Base-by-base conservation (phyloP, 2,797 vertebrate genomes). In the Tokudaia muenninki region DNA sequence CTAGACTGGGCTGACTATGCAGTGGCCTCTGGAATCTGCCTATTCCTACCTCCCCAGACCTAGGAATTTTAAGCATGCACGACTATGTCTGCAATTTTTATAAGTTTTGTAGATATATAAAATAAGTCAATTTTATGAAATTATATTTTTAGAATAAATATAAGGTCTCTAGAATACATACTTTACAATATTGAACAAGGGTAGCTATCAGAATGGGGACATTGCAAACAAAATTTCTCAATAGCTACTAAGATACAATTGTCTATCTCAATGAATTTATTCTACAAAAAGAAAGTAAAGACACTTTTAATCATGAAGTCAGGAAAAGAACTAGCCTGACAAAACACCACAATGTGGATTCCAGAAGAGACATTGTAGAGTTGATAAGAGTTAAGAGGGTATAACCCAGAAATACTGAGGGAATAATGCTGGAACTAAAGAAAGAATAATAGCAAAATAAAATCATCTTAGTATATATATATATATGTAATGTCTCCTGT, bases 71-170 rank as follows among this genome's bases (percentile, higher is more conserved):
- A 84, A 65, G 17, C 12, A 5, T 65, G 17, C 17, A 22, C 10
- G 5, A 65, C 9, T 6, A 13, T 63, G 29, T 84, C 82, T 34
- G 41, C 29, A 65, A 72, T 72, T 65, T 65, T 24, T 24, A 77
- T 88, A 50, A 67, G 31, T 86, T 67, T 50, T 67, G 47, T 65
- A 31, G 47, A 9, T 31, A 31, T 44, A 50, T 67, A 95, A 24
- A 3, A 55, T 31, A 72, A 63, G n/a, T 8, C 31, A 34, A 72
- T 63, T 95, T 70, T 96, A 26, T 21, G 4, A 65, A 87, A 83
- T 72, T 79, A 57, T n/a, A 50, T 57, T 93, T 37, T 26, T 88
- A 94, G 55, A 81, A 79, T 9, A 95, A 83, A 79, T 67, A 26
- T 65, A 34, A 22, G 88, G 11, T 78, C 13, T 93, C 70, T 72